Conservation (phyloP, 2,888 invertebrate species). For the Hoplodrina blanda region DNA sequence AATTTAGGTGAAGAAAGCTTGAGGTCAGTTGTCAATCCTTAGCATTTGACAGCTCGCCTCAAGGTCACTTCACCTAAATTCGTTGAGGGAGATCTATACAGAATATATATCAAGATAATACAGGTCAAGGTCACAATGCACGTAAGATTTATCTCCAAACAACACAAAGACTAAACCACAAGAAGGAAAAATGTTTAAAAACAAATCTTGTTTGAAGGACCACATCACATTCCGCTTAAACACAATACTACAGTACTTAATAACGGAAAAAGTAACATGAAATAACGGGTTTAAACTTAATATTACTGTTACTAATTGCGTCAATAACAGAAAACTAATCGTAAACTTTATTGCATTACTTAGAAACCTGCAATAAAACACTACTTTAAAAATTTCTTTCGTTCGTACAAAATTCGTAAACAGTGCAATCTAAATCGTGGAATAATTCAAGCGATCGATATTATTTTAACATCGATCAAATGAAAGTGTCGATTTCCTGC, state of each 20-base stretch:
- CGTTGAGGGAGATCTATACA: no score
- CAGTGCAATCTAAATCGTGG: conserved; percentile 20
- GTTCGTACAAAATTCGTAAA: neutral
- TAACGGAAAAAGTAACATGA: no score
- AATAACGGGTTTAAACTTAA: conserved; percentile 7
- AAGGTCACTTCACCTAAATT: no score
- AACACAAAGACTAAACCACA: no score
- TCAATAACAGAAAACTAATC: conserved; percentile 39
- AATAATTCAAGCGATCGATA: conserved; percentile 6
- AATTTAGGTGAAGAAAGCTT: no score
- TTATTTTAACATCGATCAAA: conserved; percentile 4
- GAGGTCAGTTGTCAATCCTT: no score
- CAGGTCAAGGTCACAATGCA: neutral
- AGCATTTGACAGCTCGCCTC: no score
- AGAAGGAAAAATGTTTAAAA: neutral
- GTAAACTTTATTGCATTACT: conserved; percentile 36
- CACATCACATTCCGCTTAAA: neutral
- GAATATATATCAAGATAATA: no score
- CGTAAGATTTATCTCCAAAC: neutral
- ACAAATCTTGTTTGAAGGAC: neutral
- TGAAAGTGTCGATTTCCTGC: conserved; percentile 10
- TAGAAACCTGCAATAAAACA: conserved; percentile 11
- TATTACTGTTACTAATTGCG: conserved; percentile 43
- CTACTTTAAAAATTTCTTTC: neutral
- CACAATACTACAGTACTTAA: neutral